These are phyloP conservation scores for Dendrolimus houi DNA, from an alignment of 2,888 invertebrate genomes.

Conservation along the genomic window DNA sequence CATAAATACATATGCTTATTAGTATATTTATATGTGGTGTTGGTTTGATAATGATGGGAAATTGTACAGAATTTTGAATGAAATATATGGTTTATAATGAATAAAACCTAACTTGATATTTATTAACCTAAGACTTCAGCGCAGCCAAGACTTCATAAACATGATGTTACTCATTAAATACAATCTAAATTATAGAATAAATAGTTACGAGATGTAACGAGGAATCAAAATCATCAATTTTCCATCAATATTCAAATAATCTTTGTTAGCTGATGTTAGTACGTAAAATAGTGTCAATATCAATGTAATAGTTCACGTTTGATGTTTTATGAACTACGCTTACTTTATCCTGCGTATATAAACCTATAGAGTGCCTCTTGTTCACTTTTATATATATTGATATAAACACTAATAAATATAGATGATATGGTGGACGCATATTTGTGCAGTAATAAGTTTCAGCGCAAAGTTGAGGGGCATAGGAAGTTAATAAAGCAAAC, in stretches of 20 bases:
- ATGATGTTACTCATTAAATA: too few relatives aligned
- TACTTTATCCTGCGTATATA: constrained; percentile 70
- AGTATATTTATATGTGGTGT: constrained; percentile 19
- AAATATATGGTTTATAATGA: too few relatives aligned
- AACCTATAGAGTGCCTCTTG: constrained; percentile 77
- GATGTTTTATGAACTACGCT: constrained; percentile 69
- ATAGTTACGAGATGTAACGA: too few relatives aligned
- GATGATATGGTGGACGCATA: constrained; percentile 47
- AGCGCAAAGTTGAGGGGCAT: too few relatives aligned
- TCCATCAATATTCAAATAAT: neutral
- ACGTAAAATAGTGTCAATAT: constrained; percentile 38
- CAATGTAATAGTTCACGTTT: constrained; percentile 32
- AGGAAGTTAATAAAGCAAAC: too few relatives aligned
- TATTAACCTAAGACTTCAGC: too few relatives aligned
- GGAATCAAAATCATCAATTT: neutral
- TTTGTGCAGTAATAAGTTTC: constrained; percentile 18
- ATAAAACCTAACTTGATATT: constrained; percentile 19
- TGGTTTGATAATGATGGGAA: neutral
- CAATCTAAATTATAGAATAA: too few relatives aligned
- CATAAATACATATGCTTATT: constrained; percentile 1
- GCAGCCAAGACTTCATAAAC: too few relatives aligned
- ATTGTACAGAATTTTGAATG: neutral
- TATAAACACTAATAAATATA: constrained; percentile 56
- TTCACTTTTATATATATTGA: constrained; percentile 77
- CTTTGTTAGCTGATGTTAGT: constrained; percentile 20